Percentiles rank a stretch among this genome's conserved stretches.
These are phyloP conservation scores for Calliphora vomitoria DNA, from an alignment of 2,888 invertebrate genomes.

Conservation along the genomic window DNA sequence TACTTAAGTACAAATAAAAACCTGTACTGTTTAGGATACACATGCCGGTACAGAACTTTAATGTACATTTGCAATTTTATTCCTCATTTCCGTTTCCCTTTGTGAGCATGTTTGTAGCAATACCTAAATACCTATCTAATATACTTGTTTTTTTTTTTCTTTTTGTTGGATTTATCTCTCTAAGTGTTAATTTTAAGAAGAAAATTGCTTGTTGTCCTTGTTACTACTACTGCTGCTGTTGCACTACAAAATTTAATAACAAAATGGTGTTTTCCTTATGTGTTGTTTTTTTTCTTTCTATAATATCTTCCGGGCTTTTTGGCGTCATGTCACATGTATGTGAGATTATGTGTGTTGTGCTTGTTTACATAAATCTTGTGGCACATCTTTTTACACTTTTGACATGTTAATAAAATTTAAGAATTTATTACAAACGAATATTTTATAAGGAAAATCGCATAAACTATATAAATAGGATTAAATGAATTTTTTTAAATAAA, in stretches of 20 bases:
- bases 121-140: neutral
- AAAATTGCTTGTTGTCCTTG: neutral
- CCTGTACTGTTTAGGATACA: slow-evolving; percentile 1
- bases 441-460: neutral
- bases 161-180: neutral
- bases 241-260: slow-evolving; percentile 29
- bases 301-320: slow-evolving; percentile 6
- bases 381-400: slow-evolving; percentile 13
- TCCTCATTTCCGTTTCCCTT: slow-evolving; percentile 25
- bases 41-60: neutral
- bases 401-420: slow-evolving; percentile 7
- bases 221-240: neutral
- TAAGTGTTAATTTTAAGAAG: neutral
- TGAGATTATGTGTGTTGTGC: neutral
- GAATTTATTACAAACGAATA: slow-evolving; percentile 3
- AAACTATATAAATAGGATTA: slow-evolving; percentile 10
- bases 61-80: slow-evolving; percentile 19
- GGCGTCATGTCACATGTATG: slow-evolving; percentile 2
- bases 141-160: neutral
- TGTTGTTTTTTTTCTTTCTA: neutral
- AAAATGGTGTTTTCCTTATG: neutral
- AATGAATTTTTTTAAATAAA: neutral
- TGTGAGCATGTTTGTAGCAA: neutral
- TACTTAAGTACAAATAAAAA: neutral
- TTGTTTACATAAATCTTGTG: slow-evolving; percentile 12